Percentiles rank a stretch among this genome's conserved stretches.
These are phyloP conservation scores for Frieseomelitta varia DNA, from an alignment of 1,140 invertebrate genomes.

Conservation along the genomic window DNA sequence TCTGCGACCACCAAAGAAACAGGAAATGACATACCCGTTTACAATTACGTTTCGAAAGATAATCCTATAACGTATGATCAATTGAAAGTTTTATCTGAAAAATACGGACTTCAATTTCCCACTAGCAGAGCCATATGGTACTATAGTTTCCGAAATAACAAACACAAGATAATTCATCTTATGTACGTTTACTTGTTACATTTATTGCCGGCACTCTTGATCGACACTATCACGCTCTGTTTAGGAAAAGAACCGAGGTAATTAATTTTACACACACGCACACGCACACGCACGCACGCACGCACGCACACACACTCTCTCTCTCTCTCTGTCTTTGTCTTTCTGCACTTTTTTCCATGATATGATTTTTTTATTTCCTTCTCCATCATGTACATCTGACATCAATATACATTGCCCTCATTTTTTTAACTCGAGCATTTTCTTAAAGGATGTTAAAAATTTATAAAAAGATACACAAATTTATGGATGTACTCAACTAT, in stretches of 20 bases:
- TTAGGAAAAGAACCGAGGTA: slow-evolving; percentile 84
- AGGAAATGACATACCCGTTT: slow-evolving; percentile 74
- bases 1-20: not conserved
- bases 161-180: slow-evolving; percentile 80
- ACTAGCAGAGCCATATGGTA: slow-evolving; percentile 82
- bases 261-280: not conserved
- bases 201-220: slow-evolving; percentile 85
- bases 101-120: slow-evolving; percentile 77
- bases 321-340: not conserved
- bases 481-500: slow-evolving; percentile 87
- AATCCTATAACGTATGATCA: slow-evolving; percentile 80
- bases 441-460: slow-evolving; percentile 85
- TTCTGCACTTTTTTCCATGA: not conserved
- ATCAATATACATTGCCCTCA: not conserved
- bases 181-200: slow-evolving; percentile 84
- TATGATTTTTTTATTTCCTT: not conserved
- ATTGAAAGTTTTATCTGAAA: slow-evolving; percentile 75
- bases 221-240: slow-evolving; percentile 85
- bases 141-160: slow-evolving; percentile 83
- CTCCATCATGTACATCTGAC: not conserved
- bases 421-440: not conserved
- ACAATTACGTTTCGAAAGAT: slow-evolving; percentile 80
- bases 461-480: slow-evolving; percentile 87
- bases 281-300: too few species aligned
- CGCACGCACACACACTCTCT: too few species aligned